Percentiles rank a stretch among this genome's conserved stretches.
phyloP scores from a whole-genome alignment of 1,140 invertebrate genomes.

The Helicoverpa armigera region DNA sequence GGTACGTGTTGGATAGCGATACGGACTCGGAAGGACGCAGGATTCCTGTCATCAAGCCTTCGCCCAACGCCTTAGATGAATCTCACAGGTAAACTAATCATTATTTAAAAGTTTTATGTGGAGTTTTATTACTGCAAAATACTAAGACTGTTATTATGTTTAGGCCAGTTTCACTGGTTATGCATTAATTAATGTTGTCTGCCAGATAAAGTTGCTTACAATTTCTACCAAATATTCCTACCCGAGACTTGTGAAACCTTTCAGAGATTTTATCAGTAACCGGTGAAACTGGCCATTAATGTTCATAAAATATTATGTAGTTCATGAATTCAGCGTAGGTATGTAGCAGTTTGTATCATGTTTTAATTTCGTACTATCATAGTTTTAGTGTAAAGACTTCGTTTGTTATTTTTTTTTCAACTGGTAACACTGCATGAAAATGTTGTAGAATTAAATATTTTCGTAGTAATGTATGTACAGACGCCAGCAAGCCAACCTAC shows the following conservation, averaged over 20 bases:
- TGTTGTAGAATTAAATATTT: background rate
- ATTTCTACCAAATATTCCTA: no score
- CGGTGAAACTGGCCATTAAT: no score
- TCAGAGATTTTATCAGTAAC: no score
- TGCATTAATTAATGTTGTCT: no score
- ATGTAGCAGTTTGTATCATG: background rate
- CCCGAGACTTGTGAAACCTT: no score
- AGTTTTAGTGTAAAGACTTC: background rate
- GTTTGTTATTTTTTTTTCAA: background rate
- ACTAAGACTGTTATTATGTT: background rate
- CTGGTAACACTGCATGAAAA: background rate
- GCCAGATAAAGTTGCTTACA: no score
- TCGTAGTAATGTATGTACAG: no score
- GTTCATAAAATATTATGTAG: no score
- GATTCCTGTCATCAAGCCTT: slow-evolving; percentile 81
- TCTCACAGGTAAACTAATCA: slow-evolving; percentile 62
- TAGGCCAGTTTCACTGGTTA: no score
- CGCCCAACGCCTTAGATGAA: slow-evolving; percentile 55
- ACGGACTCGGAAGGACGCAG: slow-evolving; percentile 88
- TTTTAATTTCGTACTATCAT: background rate
- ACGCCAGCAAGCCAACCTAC: no score
- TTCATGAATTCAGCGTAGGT: no score
- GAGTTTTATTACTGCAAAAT: background rate
- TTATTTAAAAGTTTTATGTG: background rate
- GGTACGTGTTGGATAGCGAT: slow-evolving; percentile 90